A percentile compares a stretch with the other conserved stretches of the same genome.
These are phyloP conservation scores for Sphaerolaimus hirsutus DNA, from an alignment of 2,888 invertebrate genomes.

Conservation along the genomic window DNA sequence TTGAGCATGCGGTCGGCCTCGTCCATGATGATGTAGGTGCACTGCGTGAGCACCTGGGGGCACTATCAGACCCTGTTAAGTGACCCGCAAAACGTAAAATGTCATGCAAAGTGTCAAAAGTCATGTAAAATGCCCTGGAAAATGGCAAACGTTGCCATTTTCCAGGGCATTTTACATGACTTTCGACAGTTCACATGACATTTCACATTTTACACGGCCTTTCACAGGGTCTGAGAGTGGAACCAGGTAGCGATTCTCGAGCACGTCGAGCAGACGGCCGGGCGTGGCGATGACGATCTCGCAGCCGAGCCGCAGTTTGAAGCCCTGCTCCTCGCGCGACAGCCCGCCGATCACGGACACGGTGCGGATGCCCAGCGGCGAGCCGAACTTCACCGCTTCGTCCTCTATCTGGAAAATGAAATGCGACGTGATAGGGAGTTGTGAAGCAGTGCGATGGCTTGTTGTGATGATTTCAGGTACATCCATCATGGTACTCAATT, in stretches of 20 bases:
- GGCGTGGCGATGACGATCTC: constrained; percentile 99
- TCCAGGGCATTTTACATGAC: too few species aligned
- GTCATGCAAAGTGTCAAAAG: too few species aligned
- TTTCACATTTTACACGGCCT: too few species aligned
- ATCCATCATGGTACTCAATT: neutral
- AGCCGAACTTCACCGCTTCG: constrained; percentile 88
- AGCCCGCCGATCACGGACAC: constrained; percentile 84
- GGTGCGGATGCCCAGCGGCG: constrained; percentile 66
- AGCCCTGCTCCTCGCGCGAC: constrained; percentile 92
- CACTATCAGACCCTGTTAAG: constrained; percentile 94
- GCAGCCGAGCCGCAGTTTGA: constrained; percentile 77
- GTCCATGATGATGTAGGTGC: constrained; percentile 68
- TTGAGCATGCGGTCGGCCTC: constrained; percentile 97
- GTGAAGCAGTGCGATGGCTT: constrained; percentile 33
- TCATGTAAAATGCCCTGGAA: too few species aligned
- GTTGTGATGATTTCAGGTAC: neutral
- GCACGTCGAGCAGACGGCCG: constrained; percentile 88
- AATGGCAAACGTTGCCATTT: too few species aligned
- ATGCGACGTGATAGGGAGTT: too few species aligned
- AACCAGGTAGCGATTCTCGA: constrained; percentile 89
- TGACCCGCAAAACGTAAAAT: constrained; percentile 95
- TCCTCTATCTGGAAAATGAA: constrained; percentile 99
- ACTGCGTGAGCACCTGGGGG: constrained; percentile 80
- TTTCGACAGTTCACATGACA: too few species aligned
- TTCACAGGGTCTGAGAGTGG: too few species aligned